Percentiles rank a stretch among this genome's conserved stretches.
Conservation (phyloP, 2,888 invertebrate genomes). For the Euproctis similis region DNA sequence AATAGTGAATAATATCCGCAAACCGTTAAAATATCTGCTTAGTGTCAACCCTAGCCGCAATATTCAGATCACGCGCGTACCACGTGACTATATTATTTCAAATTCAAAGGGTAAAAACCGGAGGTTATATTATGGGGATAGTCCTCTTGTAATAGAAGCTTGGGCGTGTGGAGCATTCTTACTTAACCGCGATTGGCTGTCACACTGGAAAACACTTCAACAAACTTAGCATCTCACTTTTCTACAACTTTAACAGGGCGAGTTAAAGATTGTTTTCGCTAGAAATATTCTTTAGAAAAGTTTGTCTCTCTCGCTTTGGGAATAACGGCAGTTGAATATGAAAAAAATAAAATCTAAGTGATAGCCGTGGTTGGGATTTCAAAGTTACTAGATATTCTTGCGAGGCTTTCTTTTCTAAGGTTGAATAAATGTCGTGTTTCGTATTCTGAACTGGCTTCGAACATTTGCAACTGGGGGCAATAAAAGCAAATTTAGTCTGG, state of each 20-base stretch:
- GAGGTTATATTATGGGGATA: slow-evolving; percentile 51
- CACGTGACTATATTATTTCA: slow-evolving; percentile 62
- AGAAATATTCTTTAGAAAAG: slow-evolving; percentile 5
- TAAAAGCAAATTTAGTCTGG: slow-evolving; percentile 3
- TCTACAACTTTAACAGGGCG: slow-evolving; percentile 5
- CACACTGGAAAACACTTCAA: slow-evolving; percentile 22
- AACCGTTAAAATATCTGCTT: slow-evolving; percentile 12
- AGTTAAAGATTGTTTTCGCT: slow-evolving; percentile 10
- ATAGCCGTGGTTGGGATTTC: slow-evolving; percentile 21
- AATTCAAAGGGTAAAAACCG: slow-evolving; percentile 63
- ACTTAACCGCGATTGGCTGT: slow-evolving; percentile 30
- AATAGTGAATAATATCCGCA: slow-evolving; percentile 7
- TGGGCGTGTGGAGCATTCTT: slow-evolving; percentile 21
- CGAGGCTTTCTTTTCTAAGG: slow-evolving; percentile 15
- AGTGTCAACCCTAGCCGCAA: slow-evolving; percentile 12
- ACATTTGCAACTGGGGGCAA: slow-evolving; percentile 5
- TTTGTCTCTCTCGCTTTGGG: slow-evolving; percentile 16
- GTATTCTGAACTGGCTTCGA: slow-evolving; percentile 16
- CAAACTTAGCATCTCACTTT: too few species aligned
- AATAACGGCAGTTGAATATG: slow-evolving; percentile 36
- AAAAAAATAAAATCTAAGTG: slow-evolving; percentile 38
- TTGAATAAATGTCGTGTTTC: slow-evolving; percentile 16
- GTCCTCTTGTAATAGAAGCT: slow-evolving; percentile 33
- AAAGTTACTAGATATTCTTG: slow-evolving; percentile 12
- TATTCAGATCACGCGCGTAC: slow-evolving; percentile 48